Evolutionary conservation across 2,888 invertebrate species (phyloP).

Genomic region (Fragum sueziense): DNA sequence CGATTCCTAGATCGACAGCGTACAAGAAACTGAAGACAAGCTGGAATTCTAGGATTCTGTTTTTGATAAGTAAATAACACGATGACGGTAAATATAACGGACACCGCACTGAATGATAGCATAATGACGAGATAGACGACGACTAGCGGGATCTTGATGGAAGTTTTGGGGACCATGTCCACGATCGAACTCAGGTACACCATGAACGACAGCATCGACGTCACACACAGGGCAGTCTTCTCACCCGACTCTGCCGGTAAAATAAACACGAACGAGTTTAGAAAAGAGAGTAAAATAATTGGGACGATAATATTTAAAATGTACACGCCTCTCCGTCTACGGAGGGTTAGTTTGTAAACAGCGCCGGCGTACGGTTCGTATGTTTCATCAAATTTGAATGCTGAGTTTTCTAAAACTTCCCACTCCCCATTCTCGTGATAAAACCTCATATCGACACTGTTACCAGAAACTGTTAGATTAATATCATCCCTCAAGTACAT

Average conservation of each 20-base stretch:
- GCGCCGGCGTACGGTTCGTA: conserved; percentile 42
- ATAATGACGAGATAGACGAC: conserved; percentile 48
- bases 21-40: conserved; percentile 33
- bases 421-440: conserved; percentile 50
- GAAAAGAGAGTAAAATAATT: conserved; percentile 40
- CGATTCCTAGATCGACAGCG: conserved; percentile 17
- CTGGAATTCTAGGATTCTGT: conserved; percentile 31
- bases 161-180: conserved; percentile 49
- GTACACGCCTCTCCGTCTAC: conserved; percentile 38
- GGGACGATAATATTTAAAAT: conserved; percentile 48
- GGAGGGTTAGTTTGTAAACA: conserved; percentile 39
- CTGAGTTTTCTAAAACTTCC: conserved; percentile 38
- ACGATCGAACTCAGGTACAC: conserved; percentile 50
- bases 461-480: conserved; percentile 37
- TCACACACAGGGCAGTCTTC: conserved; percentile 49
- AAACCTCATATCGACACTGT: conserved; percentile 39
- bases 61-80: conserved; percentile 48
- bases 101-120: conserved; percentile 47
- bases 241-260: conserved; percentile 45
- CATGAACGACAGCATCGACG: conserved; percentile 49
- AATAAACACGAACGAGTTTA: conserved; percentile 49
- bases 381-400: conserved; percentile 32
- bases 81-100: conserved; percentile 45
- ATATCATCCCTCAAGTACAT: conserved; percentile 35
- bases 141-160: conserved; percentile 43